phyloP scores from a whole-genome alignment of 2,888 invertebrate genomes.

The Mythimna pallens region DNA sequence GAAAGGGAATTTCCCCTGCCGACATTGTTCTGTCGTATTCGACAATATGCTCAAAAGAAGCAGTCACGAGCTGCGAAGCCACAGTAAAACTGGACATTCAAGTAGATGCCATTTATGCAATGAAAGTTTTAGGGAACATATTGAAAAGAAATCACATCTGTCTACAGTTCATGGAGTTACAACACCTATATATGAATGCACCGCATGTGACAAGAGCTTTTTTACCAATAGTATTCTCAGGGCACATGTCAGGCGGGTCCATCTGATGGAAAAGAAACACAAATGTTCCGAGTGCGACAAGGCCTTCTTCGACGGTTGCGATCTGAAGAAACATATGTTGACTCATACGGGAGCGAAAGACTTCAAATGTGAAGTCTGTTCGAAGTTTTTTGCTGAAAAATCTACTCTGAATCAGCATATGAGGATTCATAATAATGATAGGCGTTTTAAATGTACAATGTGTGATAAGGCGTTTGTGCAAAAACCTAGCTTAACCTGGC shows the following conservation, averaged over 20 bases:
- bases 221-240: slow-evolving; percentile 18
- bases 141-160: slow-evolving; percentile 67
- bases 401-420: slow-evolving; percentile 78
- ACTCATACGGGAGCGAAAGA: slow-evolving; percentile 83
- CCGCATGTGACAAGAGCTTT: slow-evolving; percentile 51
- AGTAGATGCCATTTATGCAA: slow-evolving; percentile 73
- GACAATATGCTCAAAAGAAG: slow-evolving; percentile 79
- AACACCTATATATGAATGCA: slow-evolving; percentile 26
- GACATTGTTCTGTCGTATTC: slow-evolving; percentile 80
- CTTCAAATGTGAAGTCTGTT: slow-evolving; percentile 79
- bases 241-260: slow-evolving; percentile 48
- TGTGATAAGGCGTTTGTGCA: slow-evolving; percentile 69
- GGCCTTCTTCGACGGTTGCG: slow-evolving; percentile 63
- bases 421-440: slow-evolving; percentile 72
- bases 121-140: slow-evolving; percentile 66
- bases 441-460: slow-evolving; percentile 62
- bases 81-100: slow-evolving; percentile 46
- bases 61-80: slow-evolving; percentile 80
- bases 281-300: slow-evolving; percentile 67
- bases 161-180: slow-evolving; percentile 47
- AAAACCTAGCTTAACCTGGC: slow-evolving; percentile 68
- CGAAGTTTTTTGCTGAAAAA: slow-evolving; percentile 73
- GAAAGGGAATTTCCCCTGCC: slow-evolving; percentile 72
- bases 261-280: slow-evolving; percentile 69
- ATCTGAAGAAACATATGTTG: slow-evolving; percentile 78